Conservation (phyloP, 92 coral and sea anemone genomes). For the Paragorgia papillata region DNA sequence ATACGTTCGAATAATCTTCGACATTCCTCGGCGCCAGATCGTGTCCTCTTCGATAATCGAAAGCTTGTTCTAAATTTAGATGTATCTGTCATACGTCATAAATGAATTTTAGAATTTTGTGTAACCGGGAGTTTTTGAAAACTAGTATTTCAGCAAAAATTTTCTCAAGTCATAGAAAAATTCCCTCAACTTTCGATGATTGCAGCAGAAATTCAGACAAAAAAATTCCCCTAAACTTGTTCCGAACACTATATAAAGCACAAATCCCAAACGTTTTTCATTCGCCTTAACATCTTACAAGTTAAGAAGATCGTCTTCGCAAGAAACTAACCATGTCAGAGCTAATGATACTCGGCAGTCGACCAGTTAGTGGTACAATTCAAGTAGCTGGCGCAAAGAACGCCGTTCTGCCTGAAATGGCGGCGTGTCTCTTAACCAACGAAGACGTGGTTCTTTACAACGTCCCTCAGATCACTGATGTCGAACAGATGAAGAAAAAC, state of each 20-base stretch:
- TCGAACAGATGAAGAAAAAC: neutral
- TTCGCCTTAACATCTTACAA: too few species aligned
- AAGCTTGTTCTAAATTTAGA: slow-evolving; percentile 17
- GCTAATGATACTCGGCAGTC: slow-evolving; percentile 17
- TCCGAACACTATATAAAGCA: neutral
- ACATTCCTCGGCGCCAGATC: neutral
- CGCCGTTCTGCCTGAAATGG: slow-evolving; percentile 52
- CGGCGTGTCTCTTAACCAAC: slow-evolving; percentile 46
- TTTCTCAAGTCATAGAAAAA: neutral
- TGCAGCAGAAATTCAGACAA: slow-evolving; percentile 5
- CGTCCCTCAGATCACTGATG: slow-evolving; percentile 41
- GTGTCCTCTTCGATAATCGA: neutral
- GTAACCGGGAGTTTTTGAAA: slow-evolving; percentile 16
- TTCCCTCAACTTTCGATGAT: slow-evolving; percentile 41
- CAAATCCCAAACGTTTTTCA: too few species aligned
- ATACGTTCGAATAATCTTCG: neutral
- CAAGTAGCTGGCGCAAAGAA: slow-evolving; percentile 52
- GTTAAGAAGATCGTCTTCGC: too few species aligned
- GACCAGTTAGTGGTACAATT: slow-evolving; percentile 25
- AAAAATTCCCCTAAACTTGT: slow-evolving; percentile 17
- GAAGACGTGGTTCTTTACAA: slow-evolving; percentile 21
- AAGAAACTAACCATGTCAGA: slow-evolving; percentile 3
- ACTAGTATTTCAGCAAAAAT: slow-evolving; percentile 6
- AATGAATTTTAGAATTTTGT: neutral
- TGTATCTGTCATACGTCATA: neutral